phyloP scores from a whole-genome alignment of 2,797 vertebrate genomes.

The Meda fulgida region DNA sequence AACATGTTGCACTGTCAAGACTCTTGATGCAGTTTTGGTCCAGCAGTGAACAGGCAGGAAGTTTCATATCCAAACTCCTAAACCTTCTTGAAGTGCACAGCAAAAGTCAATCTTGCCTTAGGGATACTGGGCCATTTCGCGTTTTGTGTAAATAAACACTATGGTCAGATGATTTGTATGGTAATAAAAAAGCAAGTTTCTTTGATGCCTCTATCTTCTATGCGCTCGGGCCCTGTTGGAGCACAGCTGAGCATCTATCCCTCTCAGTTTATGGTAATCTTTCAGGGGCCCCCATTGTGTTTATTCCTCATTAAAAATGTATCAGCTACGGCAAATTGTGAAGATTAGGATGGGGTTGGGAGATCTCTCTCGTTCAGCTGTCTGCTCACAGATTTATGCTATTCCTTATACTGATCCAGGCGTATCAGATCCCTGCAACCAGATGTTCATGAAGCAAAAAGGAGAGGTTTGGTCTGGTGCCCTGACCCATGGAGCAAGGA shows the following conservation, averaged over 20 bases:
- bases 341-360: slow-evolving; percentile 69
- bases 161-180: slow-evolving; percentile 2
- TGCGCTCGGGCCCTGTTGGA: slow-evolving; percentile 40
- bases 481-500: slow-evolving; percentile 16
- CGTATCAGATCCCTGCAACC: slow-evolving; percentile 73
- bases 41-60: neutral
- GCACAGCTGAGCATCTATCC: slow-evolving; percentile 63
- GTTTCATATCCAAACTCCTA: neutral
- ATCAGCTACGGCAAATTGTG: slow-evolving; percentile 77
- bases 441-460: slow-evolving; percentile 28
- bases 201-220: neutral
- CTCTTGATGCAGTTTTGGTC: neutral
- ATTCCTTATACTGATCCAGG: slow-evolving; percentile 73
- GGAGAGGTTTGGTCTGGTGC: slow-evolving; percentile 22
- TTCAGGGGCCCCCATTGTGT: slow-evolving; percentile 72
- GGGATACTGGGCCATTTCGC: neutral
- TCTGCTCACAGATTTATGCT: slow-evolving; percentile 72
- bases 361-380: slow-evolving; percentile 43
- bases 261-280: slow-evolving; percentile 71
- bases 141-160: neutral
- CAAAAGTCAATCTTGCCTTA: slow-evolving; percentile 1
- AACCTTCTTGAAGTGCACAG: slow-evolving; percentile 20
- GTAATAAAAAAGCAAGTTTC: slow-evolving; percentile 30
- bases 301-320: slow-evolving; percentile 79
- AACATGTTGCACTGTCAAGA: neutral